Conservation (phyloP, 1,140 invertebrate genomes). For the Cepaea nemoralis region DNA sequence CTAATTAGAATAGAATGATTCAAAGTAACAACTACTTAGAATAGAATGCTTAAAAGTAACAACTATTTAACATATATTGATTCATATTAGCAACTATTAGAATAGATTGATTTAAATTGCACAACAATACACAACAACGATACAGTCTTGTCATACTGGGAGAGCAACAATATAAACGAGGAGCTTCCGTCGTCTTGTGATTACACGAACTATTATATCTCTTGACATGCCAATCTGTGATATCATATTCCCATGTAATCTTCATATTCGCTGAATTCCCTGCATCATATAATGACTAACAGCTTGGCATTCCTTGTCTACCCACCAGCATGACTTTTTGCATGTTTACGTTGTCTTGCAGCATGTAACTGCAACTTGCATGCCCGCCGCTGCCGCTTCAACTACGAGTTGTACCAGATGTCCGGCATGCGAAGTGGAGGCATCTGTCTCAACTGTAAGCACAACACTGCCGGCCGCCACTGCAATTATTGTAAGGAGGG, state of each 20-base stretch:
- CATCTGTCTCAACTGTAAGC: conserved; percentile 94
- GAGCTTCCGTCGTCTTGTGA: too few species aligned
- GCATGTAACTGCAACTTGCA: conserved; percentile 98
- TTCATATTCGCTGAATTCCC: not conserved
- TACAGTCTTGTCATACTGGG: too few species aligned
- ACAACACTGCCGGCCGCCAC: conserved; percentile 95
- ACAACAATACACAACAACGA: too few species aligned
- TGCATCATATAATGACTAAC: not conserved
- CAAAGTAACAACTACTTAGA: too few species aligned
- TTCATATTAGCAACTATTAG: too few species aligned
- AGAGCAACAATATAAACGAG: too few species aligned
- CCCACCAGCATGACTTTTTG: conserved; percentile 5
- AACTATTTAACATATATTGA: too few species aligned
- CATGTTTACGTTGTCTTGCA: conserved; percentile 72
- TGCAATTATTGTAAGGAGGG: conserved; percentile 98
- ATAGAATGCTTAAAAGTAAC: too few species aligned
- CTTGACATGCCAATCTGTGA: too few species aligned
- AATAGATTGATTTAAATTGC: too few species aligned
- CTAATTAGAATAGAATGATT: too few species aligned
- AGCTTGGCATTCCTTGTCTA: not conserved
- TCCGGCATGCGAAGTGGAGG: conserved; percentile 94
- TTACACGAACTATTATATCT: too few species aligned
- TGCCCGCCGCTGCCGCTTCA: conserved; percentile 95
- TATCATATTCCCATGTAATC: not conserved
- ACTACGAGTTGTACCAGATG: conserved; percentile 97